These are phyloP conservation scores for Ashinkailepas kermadecensis DNA, from an alignment of 2,888 invertebrate genomes.

Conservation along the genomic window DNA sequence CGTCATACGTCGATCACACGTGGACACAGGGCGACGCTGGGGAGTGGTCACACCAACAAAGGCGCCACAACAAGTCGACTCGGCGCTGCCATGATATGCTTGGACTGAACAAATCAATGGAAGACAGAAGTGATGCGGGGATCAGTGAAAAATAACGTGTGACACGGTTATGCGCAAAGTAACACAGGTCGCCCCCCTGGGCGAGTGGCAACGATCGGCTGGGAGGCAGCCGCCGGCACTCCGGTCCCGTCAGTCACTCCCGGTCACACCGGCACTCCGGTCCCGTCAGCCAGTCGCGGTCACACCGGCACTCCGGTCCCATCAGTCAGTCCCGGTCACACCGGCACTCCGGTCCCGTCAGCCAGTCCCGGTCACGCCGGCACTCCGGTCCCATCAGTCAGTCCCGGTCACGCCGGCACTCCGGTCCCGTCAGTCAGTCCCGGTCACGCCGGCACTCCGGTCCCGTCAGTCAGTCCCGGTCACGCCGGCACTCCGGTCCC, in stretches of 20 bases:
- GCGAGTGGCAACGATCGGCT: background rate
- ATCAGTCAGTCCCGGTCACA: too few species aligned
- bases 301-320: too few species aligned
- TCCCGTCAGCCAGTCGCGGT: too few species aligned
- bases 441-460: background rate
- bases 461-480: background rate
- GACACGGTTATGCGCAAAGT: background rate
- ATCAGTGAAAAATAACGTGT: background rate
- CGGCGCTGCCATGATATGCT: background rate
- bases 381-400: background rate
- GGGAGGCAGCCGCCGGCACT: background rate
- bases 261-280: too few species aligned
- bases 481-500: background rate
- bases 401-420: background rate
- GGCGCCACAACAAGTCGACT: background rate
- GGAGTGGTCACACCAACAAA: background rate
- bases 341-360: too few species aligned
- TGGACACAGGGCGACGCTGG: background rate
- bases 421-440: background rate
- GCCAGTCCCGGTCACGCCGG: too few species aligned
- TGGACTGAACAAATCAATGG: background rate
- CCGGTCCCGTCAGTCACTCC: background rate
- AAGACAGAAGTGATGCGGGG: background rate
- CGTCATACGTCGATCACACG: background rate
- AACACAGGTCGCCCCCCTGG: background rate